Evolutionary conservation across 2,888 invertebrate species (phyloP).

Genomic region (Melanargia galathea): DNA sequence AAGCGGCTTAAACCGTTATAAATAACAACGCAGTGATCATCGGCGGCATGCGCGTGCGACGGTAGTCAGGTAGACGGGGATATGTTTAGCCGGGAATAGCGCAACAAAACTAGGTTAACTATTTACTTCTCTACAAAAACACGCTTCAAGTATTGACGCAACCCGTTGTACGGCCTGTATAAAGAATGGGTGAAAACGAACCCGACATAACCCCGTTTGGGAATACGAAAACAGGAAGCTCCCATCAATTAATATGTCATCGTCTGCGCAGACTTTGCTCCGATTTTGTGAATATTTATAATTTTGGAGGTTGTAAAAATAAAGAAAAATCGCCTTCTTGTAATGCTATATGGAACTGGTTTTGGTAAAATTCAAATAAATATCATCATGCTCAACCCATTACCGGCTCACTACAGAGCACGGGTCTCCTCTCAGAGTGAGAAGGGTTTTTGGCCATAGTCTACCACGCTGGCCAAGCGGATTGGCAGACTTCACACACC

Average conservation of each 20-base stretch:
- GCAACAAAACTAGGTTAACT: constrained; percentile 74
- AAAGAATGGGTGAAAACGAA: constrained; percentile 59
- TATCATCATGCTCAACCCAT: no score
- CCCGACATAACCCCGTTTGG: constrained; percentile 63
- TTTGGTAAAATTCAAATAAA: background rate
- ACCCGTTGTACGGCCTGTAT: constrained; percentile 46
- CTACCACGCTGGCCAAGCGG: no score
- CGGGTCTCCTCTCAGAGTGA: no score
- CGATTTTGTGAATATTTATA: constrained; percentile 29
- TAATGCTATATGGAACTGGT: background rate
- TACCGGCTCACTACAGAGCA: no score
- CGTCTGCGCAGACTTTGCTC: constrained; percentile 15
- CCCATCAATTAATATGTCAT: constrained; percentile 26
- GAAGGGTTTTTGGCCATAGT: no score
- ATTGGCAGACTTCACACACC: no score
- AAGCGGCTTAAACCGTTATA: constrained; percentile 29
- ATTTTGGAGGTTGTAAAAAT: background rate
- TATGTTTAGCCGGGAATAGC: constrained; percentile 56
- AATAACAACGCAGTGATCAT: constrained; percentile 41
- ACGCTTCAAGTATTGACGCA: constrained; percentile 70
- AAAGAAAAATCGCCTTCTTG: background rate
- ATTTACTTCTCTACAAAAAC: constrained; percentile 69
- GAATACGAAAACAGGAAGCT: constrained; percentile 64
- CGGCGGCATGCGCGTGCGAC: constrained; percentile 50
- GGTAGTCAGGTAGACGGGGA: constrained; percentile 65